phyloP scores from a whole-genome alignment of 2,113 vertebrate genomes.

The Lasiurus borealis region DNA sequence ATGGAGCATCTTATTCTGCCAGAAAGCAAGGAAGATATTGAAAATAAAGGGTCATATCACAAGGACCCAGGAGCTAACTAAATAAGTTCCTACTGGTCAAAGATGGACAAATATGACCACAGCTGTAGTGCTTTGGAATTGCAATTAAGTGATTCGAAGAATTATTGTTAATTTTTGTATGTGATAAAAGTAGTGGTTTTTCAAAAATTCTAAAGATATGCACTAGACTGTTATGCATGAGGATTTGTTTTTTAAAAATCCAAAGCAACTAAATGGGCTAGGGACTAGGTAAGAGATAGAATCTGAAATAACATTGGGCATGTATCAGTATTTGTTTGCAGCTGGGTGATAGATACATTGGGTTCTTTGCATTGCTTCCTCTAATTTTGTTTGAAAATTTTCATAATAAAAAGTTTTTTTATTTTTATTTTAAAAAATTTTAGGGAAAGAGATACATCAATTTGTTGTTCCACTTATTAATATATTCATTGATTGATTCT shows the following conservation, averaged over 20 bases:
- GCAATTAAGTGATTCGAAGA: not conserved
- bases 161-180: not conserved
- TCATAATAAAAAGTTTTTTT: not conserved
- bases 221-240: not conserved
- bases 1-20: not conserved
- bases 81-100: not conserved
- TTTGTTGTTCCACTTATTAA: not conserved
- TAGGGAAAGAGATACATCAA: not conserved
- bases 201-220: not conserved
- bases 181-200: conserved; percentile 8
- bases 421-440: not conserved
- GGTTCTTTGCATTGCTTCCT: not conserved
- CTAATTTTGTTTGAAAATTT: conserved; percentile 28
- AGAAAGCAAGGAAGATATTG: not conserved
- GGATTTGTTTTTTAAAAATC: conserved; percentile 28
- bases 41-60: not conserved
- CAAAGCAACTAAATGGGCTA: not conserved
- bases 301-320: not conserved
- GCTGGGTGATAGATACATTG: not conserved
- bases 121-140: not conserved
- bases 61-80: not conserved
- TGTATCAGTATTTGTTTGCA: not conserved
- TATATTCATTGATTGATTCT: not conserved
- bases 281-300: not conserved
- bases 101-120: not conserved